Base-by-base conservation (phyloP, 2,797 vertebrate genomes). In the Mus caroli region DNA sequence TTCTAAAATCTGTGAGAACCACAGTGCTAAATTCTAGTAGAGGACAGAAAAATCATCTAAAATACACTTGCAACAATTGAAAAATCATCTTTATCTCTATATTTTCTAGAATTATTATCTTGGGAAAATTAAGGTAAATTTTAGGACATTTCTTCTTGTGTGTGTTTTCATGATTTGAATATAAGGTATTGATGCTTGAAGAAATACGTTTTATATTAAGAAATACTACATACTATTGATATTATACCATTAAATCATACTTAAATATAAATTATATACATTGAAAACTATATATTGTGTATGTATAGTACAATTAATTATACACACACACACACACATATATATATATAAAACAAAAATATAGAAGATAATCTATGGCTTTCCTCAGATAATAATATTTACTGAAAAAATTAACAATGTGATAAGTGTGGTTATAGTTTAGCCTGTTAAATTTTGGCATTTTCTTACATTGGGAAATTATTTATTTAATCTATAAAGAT, bases 51-150 rank as follows among this genome's bases (percentile, higher is more conserved):
- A 58, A 9, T 0, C 14, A 67, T 28, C 52, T n/a, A 56, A 71
- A 40, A 54, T n/a, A 11, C 13, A 37, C n/a, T 40, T 8, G 3
- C 0, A 75, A 0, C 1, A 50, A 24, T 15, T 20, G 43, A 54
- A 40, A 3, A 50, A 77, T 31, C 43, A 34, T 11, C 37, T 37
- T 62, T 24, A 50, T 4, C 8, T 71, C 7, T 22, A 20, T 40
- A 22, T 19, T 37, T 62, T 75, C 4, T 50, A 6, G 4, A 31
- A 52, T 64, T 37, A 50, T 71, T 14, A 34, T 60, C 14, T 84
- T 34, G 9, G 28, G 84, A 91, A 75, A n/a, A 37, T 26, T 8
- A 37, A 73, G 13, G 6, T 28, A 60, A 37, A 50, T 40, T 79
- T 67, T 19, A 94, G 2, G 2, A 62, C 3, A 24, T n/a, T 76